Conservation (phyloP, 2,888 invertebrate genomes). For the Cataglyphis cursor region DNA sequence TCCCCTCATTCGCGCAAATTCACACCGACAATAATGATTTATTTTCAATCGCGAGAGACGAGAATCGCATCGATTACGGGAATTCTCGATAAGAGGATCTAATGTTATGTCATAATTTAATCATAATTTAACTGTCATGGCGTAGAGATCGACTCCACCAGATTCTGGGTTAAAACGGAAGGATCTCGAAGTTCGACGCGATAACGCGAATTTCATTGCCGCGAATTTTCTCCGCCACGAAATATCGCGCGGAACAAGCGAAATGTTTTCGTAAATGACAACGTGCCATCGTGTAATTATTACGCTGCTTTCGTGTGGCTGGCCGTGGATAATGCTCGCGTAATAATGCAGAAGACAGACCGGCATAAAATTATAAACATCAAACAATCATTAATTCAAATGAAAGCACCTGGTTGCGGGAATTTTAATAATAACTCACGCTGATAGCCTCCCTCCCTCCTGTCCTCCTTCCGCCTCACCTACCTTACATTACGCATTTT, state of each 20-base stretch:
- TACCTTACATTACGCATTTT: constrained; percentile 44
- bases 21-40: constrained; percentile 61
- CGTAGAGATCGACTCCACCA: constrained; percentile 54
- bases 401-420: constrained; percentile 45
- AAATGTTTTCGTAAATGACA: constrained; percentile 34
- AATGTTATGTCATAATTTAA: constrained; percentile 65
- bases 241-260: constrained; percentile 20
- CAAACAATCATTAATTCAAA: constrained; percentile 60
- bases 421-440: constrained; percentile 58
- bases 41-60: constrained; percentile 60
- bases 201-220: constrained; percentile 55
- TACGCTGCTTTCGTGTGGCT: constrained; percentile 31
- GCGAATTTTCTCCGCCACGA: constrained; percentile 11
- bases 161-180: no score
- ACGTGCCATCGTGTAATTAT: constrained; percentile 55
- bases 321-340: constrained; percentile 27
- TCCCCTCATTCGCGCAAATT: constrained; percentile 18
- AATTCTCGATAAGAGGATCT: constrained; percentile 15
- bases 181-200: constrained; percentile 26
- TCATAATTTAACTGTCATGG: background rate
- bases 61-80: constrained; percentile 43
- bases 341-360: constrained; percentile 46
- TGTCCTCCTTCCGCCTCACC: background rate
- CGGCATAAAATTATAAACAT: constrained; percentile 61
- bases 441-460: constrained; percentile 5